phyloP scores from a whole-genome alignment of 2,113 vertebrate genomes.

The Eubucco bourcierii region DNA sequence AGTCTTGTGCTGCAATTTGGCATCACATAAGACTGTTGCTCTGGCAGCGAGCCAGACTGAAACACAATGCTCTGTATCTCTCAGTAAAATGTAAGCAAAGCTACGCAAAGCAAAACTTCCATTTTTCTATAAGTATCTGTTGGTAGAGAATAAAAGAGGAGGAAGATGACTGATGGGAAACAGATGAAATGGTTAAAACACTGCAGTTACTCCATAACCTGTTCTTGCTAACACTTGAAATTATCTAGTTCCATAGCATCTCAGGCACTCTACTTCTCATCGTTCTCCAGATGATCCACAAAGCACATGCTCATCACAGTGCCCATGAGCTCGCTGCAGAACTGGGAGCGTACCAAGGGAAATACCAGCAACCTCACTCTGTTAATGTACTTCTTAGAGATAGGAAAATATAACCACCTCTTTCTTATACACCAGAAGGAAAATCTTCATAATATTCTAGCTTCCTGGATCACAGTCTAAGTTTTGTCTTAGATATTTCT shows the following conservation, averaged over 20 bases:
- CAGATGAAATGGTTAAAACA: neutral
- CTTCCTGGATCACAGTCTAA: neutral
- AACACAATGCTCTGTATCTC: neutral
- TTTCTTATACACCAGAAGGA: neutral
- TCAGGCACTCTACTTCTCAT: neutral
- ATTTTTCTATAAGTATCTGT: neutral
- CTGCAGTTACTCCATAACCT: neutral
- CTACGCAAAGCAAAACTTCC: neutral
- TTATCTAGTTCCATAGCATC: neutral
- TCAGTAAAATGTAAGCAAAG: neutral
- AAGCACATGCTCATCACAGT: neutral
- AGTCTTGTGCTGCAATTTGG: conserved; percentile 55
- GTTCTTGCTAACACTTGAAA: neutral
- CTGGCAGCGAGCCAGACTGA: conserved; percentile 59
- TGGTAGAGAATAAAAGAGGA: neutral
- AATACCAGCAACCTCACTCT: neutral
- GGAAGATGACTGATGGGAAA: neutral
- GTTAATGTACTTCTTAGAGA: neutral
- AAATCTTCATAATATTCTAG: neutral
- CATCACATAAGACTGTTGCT: conserved; percentile 40
- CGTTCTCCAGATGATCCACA: neutral
- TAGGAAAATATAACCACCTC: neutral
- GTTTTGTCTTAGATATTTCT: neutral
- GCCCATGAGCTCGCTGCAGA: neutral
- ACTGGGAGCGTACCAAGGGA: neutral